A percentile compares a stretch with the other conserved stretches of the same genome.
Evolutionary conservation across 2,113 vertebrate genomes (phyloP).

Genomic region (Eurypyga helias): DNA sequence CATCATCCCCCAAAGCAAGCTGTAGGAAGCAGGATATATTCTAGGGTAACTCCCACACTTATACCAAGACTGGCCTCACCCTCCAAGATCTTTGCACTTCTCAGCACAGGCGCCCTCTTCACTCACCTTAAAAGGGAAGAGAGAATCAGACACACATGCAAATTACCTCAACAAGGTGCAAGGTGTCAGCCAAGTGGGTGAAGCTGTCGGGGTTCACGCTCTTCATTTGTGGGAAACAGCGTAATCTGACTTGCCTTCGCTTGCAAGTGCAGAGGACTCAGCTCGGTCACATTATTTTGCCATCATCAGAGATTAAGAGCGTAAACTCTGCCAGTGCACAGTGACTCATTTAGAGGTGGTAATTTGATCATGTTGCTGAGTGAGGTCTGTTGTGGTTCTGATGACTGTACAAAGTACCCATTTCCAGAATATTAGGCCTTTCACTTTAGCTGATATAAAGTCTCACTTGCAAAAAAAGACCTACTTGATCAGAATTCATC

Average conservation of each 20-base stretch:
- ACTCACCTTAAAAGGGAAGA: background rate
- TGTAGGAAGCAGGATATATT: background rate
- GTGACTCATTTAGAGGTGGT: background rate
- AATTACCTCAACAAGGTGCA: background rate
- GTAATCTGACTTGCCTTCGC: background rate
- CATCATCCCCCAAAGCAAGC: background rate
- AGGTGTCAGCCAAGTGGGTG: background rate
- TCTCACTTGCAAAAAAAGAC: background rate
- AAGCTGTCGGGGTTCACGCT: background rate
- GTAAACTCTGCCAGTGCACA: background rate
- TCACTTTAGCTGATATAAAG: background rate
- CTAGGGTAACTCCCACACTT: background rate
- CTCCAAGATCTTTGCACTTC: background rate
- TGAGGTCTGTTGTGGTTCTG: background rate
- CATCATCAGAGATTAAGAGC: background rate
- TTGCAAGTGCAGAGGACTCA: background rate
- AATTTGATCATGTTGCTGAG: background rate
- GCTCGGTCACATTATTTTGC: background rate
- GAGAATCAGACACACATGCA: background rate
- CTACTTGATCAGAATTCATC: background rate
- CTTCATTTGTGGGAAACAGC: background rate
- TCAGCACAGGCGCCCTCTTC: accelerated
- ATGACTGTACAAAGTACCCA: background rate
- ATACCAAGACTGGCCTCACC: background rate
- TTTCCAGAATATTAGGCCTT: background rate